Evolutionary conservation across 1,140 invertebrate species (phyloP).

Genomic region (Holotrichia oblita): DNA sequence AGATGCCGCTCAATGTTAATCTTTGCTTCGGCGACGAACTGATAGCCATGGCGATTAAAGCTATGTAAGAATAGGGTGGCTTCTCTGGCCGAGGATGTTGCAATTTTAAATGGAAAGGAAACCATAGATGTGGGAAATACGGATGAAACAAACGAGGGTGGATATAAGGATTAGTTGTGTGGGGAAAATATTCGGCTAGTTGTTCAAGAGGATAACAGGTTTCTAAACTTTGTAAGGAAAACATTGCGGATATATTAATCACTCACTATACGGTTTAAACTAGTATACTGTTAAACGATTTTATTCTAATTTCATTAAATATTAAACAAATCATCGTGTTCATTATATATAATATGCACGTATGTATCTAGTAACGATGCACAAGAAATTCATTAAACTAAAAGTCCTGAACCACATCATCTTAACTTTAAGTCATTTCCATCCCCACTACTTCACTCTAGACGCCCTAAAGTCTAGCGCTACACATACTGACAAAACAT

Average conservation of each 20-base stretch:
- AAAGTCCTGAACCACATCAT: slow-evolving; percentile 28
- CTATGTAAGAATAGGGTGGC: slow-evolving; percentile 93
- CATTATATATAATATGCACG: neutral
- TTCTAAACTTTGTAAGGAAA: slow-evolving; percentile 30
- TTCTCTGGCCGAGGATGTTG: slow-evolving; percentile 70
- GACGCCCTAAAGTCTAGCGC: slow-evolving; percentile 42
- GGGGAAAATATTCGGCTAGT: slow-evolving; percentile 17
- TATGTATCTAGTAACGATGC: slow-evolving; percentile 12
- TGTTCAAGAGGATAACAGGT: slow-evolving; percentile 26
- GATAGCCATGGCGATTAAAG: slow-evolving; percentile 92
- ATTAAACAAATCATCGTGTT: neutral
- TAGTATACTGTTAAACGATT: neutral
- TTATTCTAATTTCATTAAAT: neutral
- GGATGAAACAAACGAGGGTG: slow-evolving; percentile 53
- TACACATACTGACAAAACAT: slow-evolving; percentile 44
- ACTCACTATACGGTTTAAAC: neutral
- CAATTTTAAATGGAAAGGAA: slow-evolving; percentile 57
- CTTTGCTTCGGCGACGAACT: slow-evolving; percentile 82
- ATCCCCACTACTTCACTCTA: slow-evolving; percentile 19
- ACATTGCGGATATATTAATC: neutral
- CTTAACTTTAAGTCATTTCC: slow-evolving; percentile 39
- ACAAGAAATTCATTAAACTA: slow-evolving; percentile 34
- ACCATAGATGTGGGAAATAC: slow-evolving; percentile 55
- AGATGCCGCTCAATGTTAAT: slow-evolving; percentile 90
- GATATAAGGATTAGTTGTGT: slow-evolving; percentile 46